phyloP scores from a whole-genome alignment of 2,113 vertebrate genomes.

The Anoura caudifer region DNA sequence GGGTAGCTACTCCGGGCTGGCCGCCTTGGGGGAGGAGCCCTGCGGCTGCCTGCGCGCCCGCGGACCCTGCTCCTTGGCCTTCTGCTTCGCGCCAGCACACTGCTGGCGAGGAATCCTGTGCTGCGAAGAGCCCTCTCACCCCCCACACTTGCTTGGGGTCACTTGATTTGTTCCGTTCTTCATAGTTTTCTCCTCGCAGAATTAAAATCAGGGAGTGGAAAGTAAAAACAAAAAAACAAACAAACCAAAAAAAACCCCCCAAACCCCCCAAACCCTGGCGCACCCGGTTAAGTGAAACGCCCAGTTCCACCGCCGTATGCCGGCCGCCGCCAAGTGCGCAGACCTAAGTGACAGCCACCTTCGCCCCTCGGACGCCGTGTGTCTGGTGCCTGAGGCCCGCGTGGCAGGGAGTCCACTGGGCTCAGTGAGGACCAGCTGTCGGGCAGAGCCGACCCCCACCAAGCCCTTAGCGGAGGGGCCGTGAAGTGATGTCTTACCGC shows the following conservation, averaged over 20 bases:
- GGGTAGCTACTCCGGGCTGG: conserved; percentile 24
- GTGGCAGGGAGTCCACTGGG: conserved; percentile 1
- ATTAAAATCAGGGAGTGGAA: neutral
- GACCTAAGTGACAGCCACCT: neutral
- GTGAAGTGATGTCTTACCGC: neutral
- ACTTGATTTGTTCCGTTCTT: neutral
- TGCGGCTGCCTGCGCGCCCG: neutral
- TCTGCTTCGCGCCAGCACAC: neutral
- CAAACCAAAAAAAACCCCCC: neutral
- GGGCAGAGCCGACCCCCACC: neutral
- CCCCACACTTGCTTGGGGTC: neutral
- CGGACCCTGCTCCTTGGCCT: conserved; percentile 48
- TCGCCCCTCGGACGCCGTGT: neutral
- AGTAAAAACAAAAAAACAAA: neutral
- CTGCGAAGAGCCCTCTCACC: neutral
- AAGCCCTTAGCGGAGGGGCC: neutral
- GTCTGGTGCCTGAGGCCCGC: neutral
- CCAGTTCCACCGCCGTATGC: neutral
- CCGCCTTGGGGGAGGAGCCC: neutral
- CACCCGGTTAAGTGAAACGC: neutral
- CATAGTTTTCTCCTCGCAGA: neutral
- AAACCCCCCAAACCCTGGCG: too few species aligned
- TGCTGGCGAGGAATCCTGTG: neutral
- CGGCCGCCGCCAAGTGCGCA: neutral
- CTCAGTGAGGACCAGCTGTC: neutral